Conservation (phyloP, 2,888 invertebrate genomes). For the Itoplectis maculator region DNA sequence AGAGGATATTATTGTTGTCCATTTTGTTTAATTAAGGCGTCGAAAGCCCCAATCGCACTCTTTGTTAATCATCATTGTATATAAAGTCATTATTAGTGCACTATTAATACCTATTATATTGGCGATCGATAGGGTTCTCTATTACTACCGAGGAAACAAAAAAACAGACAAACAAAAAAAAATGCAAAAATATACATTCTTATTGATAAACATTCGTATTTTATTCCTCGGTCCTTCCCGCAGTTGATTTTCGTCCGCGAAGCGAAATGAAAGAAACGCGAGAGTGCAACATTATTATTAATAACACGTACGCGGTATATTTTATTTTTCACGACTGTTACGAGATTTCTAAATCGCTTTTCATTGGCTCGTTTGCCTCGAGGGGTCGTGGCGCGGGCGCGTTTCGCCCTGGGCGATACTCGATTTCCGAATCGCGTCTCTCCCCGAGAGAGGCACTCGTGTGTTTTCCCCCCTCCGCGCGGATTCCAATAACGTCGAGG, state of each 20-base stretch:
- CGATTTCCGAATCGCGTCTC: constrained; percentile 61
- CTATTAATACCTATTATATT: constrained; percentile 81
- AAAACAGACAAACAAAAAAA: constrained; percentile 72
- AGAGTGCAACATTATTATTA: no score
- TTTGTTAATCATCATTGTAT: constrained; percentile 83
- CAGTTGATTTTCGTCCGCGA: constrained; percentile 46
- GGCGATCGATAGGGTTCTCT: constrained; percentile 81
- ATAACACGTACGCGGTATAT: no score
- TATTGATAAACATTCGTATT: constrained; percentile 36
- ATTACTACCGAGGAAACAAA: constrained; percentile 79
- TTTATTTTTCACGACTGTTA: neutral
- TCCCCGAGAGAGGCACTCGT: constrained; percentile 47
- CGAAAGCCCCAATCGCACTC: constrained; percentile 68
- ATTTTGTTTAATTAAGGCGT: constrained; percentile 67
- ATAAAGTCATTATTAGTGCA: constrained; percentile 83
- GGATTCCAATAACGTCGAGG: constrained; percentile 65
- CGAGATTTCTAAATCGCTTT: constrained; percentile 19
- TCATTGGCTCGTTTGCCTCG: constrained; percentile 58
- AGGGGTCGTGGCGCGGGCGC: neutral
- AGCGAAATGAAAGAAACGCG: no score
- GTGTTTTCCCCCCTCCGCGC: constrained; percentile 62
- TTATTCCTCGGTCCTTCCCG: constrained; percentile 7
- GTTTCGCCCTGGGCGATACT: neutral
- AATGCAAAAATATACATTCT: constrained; percentile 72
- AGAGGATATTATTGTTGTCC: constrained; percentile 74